Conservation (phyloP, 30 jellyfish, hydroid and myxozoan species). For the Phacellophora camtschatica region DNA sequence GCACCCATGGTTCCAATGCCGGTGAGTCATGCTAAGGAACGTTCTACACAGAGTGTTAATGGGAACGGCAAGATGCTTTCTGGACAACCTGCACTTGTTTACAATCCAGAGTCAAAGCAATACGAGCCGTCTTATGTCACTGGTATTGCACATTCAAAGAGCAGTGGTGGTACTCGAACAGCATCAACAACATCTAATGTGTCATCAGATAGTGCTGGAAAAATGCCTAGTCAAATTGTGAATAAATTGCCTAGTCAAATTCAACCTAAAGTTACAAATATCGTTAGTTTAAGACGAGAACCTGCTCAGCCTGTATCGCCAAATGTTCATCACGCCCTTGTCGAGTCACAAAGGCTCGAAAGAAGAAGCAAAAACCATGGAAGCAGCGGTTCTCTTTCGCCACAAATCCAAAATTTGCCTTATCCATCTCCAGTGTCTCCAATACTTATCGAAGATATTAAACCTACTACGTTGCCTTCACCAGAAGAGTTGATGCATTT, state of each 20-base stretch:
- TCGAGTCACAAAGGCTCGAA: background rate
- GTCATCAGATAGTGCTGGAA: background rate
- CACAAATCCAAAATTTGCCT: background rate
- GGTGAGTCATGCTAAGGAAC: background rate
- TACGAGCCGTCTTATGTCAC: slow-evolving; percentile 58
- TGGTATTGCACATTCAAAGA: slow-evolving; percentile 30
- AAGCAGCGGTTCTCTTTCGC: background rate
- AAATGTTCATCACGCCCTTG: background rate
- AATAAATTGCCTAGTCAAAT: too few species aligned
- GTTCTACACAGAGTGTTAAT: background rate
- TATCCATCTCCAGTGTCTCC: slow-evolving; percentile 22
- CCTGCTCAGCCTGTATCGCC: background rate
- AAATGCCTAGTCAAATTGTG: background rate
- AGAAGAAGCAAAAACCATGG: background rate
- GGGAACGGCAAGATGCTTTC: slow-evolving; percentile 25
- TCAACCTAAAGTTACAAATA: slow-evolving; percentile 34
- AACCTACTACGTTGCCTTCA: slow-evolving; percentile 29
- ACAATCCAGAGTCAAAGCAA: slow-evolving; percentile 16
- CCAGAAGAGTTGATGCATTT: slow-evolving; percentile 33
- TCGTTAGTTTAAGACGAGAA: slow-evolving; percentile 30
- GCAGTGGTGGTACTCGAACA: background rate
- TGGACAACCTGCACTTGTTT: slow-evolving; percentile 27
- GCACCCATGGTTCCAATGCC: slow-evolving; percentile 27
- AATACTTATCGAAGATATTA: slow-evolving; percentile 21
- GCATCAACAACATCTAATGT: background rate